A percentile compares a stretch with the other conserved stretches of the same genome.
Conservation (phyloP, 2,797 vertebrate genomes). For the Bradypus variegatus region DNA sequence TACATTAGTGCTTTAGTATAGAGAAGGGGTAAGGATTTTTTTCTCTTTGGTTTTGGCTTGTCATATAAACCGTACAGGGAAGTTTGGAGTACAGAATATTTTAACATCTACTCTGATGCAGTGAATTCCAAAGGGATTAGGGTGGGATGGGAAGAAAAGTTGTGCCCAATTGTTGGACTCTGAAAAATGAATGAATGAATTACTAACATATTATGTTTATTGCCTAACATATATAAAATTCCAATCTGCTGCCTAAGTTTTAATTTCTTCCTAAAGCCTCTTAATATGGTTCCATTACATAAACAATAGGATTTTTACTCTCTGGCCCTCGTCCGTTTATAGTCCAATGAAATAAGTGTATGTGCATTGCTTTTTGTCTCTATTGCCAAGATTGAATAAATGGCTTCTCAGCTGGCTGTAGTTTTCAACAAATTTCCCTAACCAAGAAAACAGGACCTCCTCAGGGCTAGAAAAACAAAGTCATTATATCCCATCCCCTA, state of each 20-base stretch:
- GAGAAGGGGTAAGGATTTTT: neutral
- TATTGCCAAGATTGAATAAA: neutral
- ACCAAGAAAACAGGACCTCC: neutral
- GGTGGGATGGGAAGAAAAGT: neutral
- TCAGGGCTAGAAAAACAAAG: neutral
- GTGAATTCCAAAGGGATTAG: neutral
- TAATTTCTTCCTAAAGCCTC: neutral
- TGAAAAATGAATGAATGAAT: neutral
- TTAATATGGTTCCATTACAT: neutral
- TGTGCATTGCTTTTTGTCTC: neutral
- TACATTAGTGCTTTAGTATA: neutral
- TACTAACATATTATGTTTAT: neutral
- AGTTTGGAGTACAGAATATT: neutral
- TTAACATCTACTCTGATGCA: neutral
- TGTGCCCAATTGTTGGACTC: neutral
- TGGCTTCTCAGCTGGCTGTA: neutral
- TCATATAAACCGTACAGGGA: neutral
- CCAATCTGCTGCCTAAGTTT: neutral
- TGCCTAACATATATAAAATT: neutral
- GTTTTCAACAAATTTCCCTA: neutral
- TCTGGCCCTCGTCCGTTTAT: neutral
- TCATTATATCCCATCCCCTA: neutral
- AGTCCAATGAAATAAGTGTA: neutral
- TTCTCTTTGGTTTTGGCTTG: conserved; percentile 25
- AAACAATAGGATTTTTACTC: neutral